These are phyloP conservation scores for Bos javanicus DNA, from an alignment of 2,113 vertebrate genomes.

Conservation along the genomic window DNA sequence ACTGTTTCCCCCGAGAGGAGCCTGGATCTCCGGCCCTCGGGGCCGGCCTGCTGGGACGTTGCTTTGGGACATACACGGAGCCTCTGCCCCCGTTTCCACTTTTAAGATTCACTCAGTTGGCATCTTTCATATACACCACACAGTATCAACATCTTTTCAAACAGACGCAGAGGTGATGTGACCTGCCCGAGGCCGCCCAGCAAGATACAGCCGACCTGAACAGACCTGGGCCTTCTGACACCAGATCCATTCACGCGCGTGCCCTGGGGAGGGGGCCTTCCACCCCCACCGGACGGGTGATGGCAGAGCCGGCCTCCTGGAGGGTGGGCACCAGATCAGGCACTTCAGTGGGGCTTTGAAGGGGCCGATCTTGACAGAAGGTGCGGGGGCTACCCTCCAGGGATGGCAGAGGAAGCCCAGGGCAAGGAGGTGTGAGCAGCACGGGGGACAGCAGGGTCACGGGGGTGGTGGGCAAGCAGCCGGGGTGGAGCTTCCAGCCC, in stretches of 20 bases:
- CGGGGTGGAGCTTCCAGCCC: rapidly evolving
- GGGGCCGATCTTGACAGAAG: background rate
- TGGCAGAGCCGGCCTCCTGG: rapidly evolving
- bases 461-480: rapidly evolving
- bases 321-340: rapidly evolving
- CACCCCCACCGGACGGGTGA: rapidly evolving
- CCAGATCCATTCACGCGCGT: background rate
- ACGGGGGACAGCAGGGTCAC: rapidly evolving
- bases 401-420: background rate
- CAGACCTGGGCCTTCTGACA: background rate
- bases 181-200: background rate
- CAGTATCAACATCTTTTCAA: background rate
- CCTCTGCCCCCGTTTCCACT: rapidly evolving
- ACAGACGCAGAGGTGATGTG: background rate
- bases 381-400: background rate
- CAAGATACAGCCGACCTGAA: background rate
- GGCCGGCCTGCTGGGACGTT: background rate
- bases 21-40: rapidly evolving
- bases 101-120: background rate
- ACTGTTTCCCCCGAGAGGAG: background rate
- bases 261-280: background rate
- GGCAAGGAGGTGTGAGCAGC: background rate
- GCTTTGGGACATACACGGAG: rapidly evolving
- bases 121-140: background rate
- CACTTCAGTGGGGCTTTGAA: background rate